Evolutionary conservation across 2,888 invertebrate species (phyloP).

Genomic region (Atrina japonica): DNA sequence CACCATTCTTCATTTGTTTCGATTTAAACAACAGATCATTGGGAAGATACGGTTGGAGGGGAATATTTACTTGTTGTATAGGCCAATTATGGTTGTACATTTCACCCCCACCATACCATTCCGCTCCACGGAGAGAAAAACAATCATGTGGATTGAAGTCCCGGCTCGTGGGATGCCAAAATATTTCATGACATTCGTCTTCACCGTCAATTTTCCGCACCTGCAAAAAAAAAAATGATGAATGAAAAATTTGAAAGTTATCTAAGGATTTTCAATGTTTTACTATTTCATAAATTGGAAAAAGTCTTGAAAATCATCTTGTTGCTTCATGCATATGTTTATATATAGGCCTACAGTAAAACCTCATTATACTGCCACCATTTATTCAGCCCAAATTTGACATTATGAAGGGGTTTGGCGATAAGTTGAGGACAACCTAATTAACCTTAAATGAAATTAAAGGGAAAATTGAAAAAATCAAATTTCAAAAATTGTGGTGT

Average conservation of each 20-base stretch:
- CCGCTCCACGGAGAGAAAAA: constrained; percentile 64
- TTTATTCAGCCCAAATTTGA: too few species aligned
- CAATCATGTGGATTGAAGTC: constrained; percentile 59
- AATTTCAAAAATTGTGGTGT: too few species aligned
- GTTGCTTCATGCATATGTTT: too few species aligned
- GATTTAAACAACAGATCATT: constrained; percentile 52
- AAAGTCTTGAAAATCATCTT: too few species aligned
- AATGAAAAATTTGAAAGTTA: not conserved
- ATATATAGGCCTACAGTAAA: too few species aligned
- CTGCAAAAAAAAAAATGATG: constrained; percentile 6
- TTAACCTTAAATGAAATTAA: too few species aligned
- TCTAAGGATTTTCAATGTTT: not conserved
- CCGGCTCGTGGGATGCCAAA: constrained; percentile 54
- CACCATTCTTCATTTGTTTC: constrained; percentile 44
- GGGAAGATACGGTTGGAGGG: constrained; percentile 59
- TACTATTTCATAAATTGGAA: too few species aligned
- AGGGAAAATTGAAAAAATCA: too few species aligned
- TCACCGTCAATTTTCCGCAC: constrained; percentile 13
- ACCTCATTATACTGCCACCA: too few species aligned
- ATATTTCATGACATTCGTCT: constrained; percentile 57
- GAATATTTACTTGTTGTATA: constrained; percentile 83
- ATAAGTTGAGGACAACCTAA: too few species aligned
- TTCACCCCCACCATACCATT: constrained; percentile 93
- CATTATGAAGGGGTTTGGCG: too few species aligned
- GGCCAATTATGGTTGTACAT: constrained; percentile 91